These are phyloP conservation scores for Cygnus buccinator DNA, from an alignment of 2,113 vertebrate species.

Conservation along the genomic window DNA sequence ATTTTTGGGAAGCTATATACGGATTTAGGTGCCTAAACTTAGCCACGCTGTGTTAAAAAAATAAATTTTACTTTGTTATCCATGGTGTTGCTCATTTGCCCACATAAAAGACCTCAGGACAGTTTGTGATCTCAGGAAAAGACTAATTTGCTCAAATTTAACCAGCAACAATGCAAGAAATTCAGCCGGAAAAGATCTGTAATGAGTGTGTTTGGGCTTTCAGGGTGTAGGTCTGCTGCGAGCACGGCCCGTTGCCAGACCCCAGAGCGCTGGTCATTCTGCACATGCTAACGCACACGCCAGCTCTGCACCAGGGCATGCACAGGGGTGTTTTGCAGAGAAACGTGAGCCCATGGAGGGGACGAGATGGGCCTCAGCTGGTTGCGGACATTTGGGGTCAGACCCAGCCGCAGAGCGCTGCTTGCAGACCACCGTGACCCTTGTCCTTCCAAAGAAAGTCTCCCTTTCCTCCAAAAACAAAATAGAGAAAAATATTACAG, in stretches of 20 bases:
- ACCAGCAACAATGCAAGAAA: neutral
- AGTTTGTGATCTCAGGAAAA: slow-evolving; percentile 27
- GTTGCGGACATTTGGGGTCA: rapidly evolving
- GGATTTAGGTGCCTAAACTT: slow-evolving; percentile 15
- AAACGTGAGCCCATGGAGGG: neutral
- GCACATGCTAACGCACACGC: rapidly evolving
- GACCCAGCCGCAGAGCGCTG: neutral
- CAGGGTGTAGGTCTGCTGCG: rapidly evolving
- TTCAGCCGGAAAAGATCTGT: neutral
- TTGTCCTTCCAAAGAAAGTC: neutral
- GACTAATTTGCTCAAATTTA: neutral
- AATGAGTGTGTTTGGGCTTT: neutral
- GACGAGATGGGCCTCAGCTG: neutral
- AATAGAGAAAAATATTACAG: neutral
- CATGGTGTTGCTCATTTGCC: neutral
- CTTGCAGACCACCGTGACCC: neutral
- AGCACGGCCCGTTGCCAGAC: neutral
- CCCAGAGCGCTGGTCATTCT: neutral
- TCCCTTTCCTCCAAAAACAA: rapidly evolving
- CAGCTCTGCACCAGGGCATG: neutral
- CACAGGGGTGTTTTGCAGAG: neutral
- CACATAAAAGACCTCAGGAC: neutral
- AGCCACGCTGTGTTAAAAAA: neutral
- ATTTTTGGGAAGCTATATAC: slow-evolving; percentile 8
- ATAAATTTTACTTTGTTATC: neutral